Conservation (phyloP, 2,113 vertebrate species). For the Melanerpes formicivorus region DNA sequence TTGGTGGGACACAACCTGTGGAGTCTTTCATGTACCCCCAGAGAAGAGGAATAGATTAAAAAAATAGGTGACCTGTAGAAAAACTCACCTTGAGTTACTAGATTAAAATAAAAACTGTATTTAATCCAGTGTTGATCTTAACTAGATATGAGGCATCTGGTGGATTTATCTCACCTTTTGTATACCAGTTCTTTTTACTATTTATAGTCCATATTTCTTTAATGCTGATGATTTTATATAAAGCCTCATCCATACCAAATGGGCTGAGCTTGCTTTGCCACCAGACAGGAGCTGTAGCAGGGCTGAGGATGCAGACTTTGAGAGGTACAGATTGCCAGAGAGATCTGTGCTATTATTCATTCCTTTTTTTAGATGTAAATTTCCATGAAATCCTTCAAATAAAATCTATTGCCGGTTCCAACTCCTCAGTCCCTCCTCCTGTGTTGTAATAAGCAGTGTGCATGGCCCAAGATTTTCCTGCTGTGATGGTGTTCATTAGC, state of each 20-base stretch:
- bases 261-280: not conserved
- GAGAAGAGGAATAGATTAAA: not conserved
- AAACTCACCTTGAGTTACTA: not conserved
- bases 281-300: not conserved
- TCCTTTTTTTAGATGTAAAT: not conserved
- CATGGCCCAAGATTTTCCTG: not conserved
- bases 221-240: not conserved
- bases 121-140: not conserved
- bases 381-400: not conserved
- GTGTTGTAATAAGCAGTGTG: not conserved
- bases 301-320: fast-evolving
- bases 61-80: not conserved
- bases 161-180: not conserved
- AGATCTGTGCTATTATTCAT: not conserved
- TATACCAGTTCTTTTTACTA: not conserved
- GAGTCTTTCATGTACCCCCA: not conserved
- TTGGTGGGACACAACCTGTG: not conserved
- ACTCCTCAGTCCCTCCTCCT: not conserved
- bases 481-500: not conserved
- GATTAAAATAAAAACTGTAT: not conserved
- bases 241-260: not conserved
- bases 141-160: too few species aligned
- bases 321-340: not conserved
- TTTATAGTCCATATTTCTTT: not conserved
- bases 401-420: not conserved